Conservation (phyloP, 1,140 invertebrate species). For the Contarinia nasturtii region DNA sequence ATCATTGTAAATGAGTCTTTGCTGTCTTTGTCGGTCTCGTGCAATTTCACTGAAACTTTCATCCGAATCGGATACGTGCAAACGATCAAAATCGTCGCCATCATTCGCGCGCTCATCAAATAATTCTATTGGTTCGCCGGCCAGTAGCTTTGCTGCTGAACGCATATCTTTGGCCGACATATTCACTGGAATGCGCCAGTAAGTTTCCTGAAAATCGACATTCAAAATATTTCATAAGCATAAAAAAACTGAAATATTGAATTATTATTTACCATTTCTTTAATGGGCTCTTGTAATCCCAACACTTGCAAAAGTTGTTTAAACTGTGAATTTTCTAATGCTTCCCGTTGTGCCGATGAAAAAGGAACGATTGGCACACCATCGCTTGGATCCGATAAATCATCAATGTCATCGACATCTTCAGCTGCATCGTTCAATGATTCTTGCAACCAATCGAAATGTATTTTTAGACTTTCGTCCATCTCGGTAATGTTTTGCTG, state of each 20-base stretch:
- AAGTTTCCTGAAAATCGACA: constrained; percentile 25
- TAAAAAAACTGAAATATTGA: not conserved
- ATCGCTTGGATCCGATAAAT: constrained; percentile 21
- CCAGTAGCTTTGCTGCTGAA: constrained; percentile 14
- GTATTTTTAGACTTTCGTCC: constrained; percentile 26
- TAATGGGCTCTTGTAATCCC: constrained; percentile 32
- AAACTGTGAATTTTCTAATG: constrained; percentile 36
- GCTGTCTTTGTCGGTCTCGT: constrained; percentile 4
- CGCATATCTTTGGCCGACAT: constrained; percentile 26
- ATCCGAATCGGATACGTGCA: constrained; percentile 16
- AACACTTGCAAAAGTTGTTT: constrained; percentile 32
- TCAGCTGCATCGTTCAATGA: constrained; percentile 36
- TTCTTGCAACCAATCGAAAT: constrained; percentile 38
- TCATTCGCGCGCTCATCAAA: not conserved
- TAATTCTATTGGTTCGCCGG: constrained; percentile 4
- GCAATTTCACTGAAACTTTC: constrained; percentile 11
- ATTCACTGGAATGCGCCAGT: constrained; percentile 37
- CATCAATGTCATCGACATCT: constrained; percentile 31
- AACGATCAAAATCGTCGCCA: not conserved
- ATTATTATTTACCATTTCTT: constrained; percentile 16
- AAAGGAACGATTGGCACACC: constrained; percentile 37
- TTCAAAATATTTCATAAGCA: not conserved
- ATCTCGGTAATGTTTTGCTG: constrained; percentile 12
- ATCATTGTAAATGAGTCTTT: constrained; percentile 16
- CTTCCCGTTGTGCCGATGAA: constrained; percentile 27